Conservation (phyloP, 2,113 vertebrate genomes). For the Menura novaehollandiae region DNA sequence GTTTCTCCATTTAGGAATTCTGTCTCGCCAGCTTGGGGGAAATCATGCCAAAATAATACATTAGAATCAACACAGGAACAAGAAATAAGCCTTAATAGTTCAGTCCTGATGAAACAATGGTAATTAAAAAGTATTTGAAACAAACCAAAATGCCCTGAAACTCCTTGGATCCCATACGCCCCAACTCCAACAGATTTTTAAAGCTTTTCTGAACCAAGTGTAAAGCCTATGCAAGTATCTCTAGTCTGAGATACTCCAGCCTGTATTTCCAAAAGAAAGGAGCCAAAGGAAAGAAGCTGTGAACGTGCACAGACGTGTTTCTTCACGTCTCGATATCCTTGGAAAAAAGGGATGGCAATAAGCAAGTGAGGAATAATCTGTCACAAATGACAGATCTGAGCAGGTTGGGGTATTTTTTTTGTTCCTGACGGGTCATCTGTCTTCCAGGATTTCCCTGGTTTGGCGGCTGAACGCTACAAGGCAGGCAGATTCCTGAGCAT, state of each 20-base stretch:
- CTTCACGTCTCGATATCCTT: background rate
- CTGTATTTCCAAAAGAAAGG: background rate
- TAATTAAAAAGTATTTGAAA: background rate
- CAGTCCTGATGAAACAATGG: background rate
- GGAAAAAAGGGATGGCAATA: background rate
- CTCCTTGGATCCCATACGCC: background rate
- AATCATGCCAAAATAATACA: accelerated
- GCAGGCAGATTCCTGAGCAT: background rate
- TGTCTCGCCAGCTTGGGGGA: background rate
- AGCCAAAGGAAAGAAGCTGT: background rate
- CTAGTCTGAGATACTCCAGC: background rate
- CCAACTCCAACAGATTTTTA: background rate
- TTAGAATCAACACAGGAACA: background rate
- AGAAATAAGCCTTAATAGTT: background rate
- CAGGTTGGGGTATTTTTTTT: background rate
- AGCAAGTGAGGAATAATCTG: background rate
- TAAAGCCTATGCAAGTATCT: background rate
- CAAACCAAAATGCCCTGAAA: background rate
- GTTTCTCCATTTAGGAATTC: background rate
- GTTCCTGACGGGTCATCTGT: background rate
- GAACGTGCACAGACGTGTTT: background rate
- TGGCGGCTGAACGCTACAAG: background rate
- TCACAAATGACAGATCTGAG: background rate
- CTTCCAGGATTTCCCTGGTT: background rate
- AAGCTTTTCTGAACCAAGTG: background rate